These are phyloP conservation scores for Limnothrissa miodon DNA, from an alignment of 2,113 vertebrate species.

Conservation along the genomic window DNA sequence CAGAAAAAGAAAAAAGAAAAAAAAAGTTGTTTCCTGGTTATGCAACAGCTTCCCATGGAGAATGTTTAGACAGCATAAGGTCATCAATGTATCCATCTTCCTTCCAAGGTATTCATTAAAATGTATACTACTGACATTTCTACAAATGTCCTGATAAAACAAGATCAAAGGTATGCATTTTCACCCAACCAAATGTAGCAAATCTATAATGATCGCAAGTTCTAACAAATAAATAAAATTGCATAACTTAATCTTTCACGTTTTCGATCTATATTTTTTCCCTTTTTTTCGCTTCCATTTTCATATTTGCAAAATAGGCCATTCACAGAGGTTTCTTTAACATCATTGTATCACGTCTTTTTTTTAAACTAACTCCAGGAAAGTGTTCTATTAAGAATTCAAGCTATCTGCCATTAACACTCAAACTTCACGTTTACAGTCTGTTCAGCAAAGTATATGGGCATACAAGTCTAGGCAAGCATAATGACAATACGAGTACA, in stretches of 20 bases:
- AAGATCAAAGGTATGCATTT: neutral
- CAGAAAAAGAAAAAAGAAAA: slow-evolving; percentile 17
- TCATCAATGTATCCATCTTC: neutral
- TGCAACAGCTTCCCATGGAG: neutral
- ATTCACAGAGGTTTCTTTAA: neutral
- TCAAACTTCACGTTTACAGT: too few species aligned
- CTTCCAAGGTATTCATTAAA: neutral
- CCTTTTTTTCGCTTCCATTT: neutral
- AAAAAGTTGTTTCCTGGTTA: slow-evolving; percentile 30
- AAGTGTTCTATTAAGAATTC: too few species aligned
- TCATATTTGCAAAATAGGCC: neutral
- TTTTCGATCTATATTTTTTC: neutral
- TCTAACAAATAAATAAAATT: neutral
- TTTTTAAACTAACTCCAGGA: neutral
- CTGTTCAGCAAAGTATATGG: too few species aligned
- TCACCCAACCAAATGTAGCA: neutral
- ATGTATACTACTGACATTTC: neutral
- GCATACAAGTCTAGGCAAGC: too few species aligned
- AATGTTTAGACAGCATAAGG: neutral
- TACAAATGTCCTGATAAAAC: neutral
- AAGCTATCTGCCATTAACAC: too few species aligned
- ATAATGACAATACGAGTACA: too few species aligned
- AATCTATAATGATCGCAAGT: neutral
- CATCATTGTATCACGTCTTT: neutral
- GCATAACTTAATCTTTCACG: neutral